Base-by-base conservation (phyloP, 2,888 invertebrate species). In the Caenorhabditis wallacei region DNA sequence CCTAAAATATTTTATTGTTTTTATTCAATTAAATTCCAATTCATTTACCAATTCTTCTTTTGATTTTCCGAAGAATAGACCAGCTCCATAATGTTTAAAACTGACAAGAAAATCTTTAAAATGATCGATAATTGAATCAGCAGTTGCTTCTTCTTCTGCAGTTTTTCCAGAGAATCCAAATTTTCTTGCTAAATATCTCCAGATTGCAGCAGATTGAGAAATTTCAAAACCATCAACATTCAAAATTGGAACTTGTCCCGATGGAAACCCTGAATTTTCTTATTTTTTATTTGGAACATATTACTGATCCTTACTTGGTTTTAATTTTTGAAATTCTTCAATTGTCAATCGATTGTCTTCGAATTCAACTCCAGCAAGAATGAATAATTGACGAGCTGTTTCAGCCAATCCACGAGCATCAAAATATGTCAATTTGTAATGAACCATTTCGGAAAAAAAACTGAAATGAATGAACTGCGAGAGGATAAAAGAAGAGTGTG, bases 331-430 rank as follows among this genome's bases (percentile, higher is more conserved):
- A 30, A 63, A 72, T 10, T 63, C 53, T 40, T 63, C 69, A 16
- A 56, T 24, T 7, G 54, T 43, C 13, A 63, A 16, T 37, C 72
- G 24, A 43, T 54, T 54, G 20, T 72, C 72, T 30, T 72, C 72
- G 20, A 72, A 72, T 37, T 53, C 43, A 2, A 63, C 54, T 16
- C 43, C 63, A 1, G 53, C 72, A 3, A 72, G 54, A 18, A 54
- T 26, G 22, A 72, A 72, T 10, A 72, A 22, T 20, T 72, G 72
- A 30, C 72, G 63, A 16, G 54, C 26, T 4, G 51, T 26, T 40
- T 79, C 79, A 24, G 40, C 79, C 20, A 71, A 54, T 13, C 79
- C 79, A 30, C 79, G 79, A 40, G 57, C 61, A 64, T 79, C 64
- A 40, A 79, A 79, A 79, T 71, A 79, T 2, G 66, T 64, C 22